A percentile compares a stretch with the other conserved stretches of the same genome.
Evolutionary conservation across 2,888 invertebrate species (phyloP).

Genomic region (Amphipyra tragopoginis): DNA sequence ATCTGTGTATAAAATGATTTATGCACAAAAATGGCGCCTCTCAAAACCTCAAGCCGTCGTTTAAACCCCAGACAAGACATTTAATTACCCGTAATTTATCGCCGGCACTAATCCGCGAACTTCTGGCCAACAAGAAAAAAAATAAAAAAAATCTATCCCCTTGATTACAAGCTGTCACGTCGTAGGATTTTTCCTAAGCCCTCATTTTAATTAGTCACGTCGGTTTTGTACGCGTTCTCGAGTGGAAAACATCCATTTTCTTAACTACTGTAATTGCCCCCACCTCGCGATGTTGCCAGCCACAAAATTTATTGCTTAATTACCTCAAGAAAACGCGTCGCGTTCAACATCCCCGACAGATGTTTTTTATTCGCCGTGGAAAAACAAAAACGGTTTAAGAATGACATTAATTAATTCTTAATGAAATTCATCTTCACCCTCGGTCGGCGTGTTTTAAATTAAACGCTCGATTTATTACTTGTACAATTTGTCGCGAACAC

Average conservation of each 20-base stretch:
- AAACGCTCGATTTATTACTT: conserved; percentile 87
- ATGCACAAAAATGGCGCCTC: conserved; percentile 57
- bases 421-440: conserved; percentile 90
- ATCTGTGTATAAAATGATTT: conserved; percentile 67
- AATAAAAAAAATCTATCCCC: conserved; percentile 84
- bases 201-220: conserved; percentile 87
- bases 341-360: conserved; percentile 79
- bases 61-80: conserved; percentile 78
- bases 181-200: conserved; percentile 88
- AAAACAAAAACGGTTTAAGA: conserved; percentile 89
- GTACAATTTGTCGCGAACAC: conserved; percentile 87
- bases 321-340: conserved; percentile 89
- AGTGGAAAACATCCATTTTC: conserved; percentile 85
- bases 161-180: conserved; percentile 89
- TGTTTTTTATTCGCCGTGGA: conserved; percentile 88
- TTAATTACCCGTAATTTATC: conserved; percentile 88
- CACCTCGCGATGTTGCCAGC: conserved; percentile 87
- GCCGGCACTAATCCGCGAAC: conserved; percentile 82
- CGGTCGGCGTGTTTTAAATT: conserved; percentile 86
- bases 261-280: conserved; percentile 88
- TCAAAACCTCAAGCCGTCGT: conserved; percentile 56
- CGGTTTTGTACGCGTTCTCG: conserved; percentile 71
- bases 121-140: conserved; percentile 76
- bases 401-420: conserved; percentile 91
- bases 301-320: conserved; percentile 90